Percentiles rank a stretch among this genome's conserved stretches.
Conservation (phyloP, 2,888 invertebrate species). For the Tetrapedia diversipes region DNA sequence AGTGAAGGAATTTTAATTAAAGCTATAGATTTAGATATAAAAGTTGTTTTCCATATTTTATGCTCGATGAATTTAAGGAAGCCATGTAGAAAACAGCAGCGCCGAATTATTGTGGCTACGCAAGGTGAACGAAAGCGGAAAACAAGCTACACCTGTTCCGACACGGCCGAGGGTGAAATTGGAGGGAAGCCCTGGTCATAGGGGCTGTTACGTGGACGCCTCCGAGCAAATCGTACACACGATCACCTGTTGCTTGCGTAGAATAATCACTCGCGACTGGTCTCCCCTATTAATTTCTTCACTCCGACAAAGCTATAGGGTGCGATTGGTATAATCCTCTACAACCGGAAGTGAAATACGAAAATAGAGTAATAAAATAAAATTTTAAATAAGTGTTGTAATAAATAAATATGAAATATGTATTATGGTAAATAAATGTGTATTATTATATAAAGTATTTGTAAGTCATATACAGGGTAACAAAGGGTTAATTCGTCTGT, state of each 20-base stretch:
- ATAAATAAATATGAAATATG: too few species aligned
- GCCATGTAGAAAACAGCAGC: neutral
- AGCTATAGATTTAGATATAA: too few species aligned
- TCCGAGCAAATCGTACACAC: constrained; percentile 52
- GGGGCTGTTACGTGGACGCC: constrained; percentile 54
- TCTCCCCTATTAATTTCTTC: constrained; percentile 25
- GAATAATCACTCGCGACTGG: constrained; percentile 44
- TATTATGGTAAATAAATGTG: too few species aligned
- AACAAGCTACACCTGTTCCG: constrained; percentile 48
- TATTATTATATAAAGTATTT: too few species aligned
- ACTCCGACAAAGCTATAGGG: neutral
- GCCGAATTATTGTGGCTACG: constrained; percentile 11
- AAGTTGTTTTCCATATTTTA: too few species aligned
- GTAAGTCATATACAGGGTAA: too few species aligned
- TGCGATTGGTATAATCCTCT: too few species aligned
- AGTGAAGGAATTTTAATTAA: too few species aligned
- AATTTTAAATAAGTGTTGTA: too few species aligned
- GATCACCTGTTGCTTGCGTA: constrained; percentile 65
- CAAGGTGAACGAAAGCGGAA: constrained; percentile 29
- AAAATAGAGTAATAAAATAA: too few species aligned
- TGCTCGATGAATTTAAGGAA: neutral
- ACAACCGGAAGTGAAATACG: too few species aligned
- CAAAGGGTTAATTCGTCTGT: too few species aligned
- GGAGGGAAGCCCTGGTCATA: constrained; percentile 44
- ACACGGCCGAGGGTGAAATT: constrained; percentile 47